Evolutionary conservation across 2,888 invertebrate species (phyloP).

Genomic region (Imbricaverruca yamaguchii): DNA sequence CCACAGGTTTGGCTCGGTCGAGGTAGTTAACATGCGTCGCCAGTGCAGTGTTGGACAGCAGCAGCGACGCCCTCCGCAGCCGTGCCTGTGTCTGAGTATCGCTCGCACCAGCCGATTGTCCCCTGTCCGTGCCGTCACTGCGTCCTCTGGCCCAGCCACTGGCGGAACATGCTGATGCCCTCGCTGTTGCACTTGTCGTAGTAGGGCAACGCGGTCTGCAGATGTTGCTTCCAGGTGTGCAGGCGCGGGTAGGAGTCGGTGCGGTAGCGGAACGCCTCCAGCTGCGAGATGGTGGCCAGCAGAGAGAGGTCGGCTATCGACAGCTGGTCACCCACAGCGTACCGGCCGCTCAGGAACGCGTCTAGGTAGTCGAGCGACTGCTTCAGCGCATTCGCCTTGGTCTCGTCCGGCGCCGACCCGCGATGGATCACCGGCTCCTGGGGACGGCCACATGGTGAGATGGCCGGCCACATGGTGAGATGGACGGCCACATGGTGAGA

Average conservation of each 20-base stretch:
- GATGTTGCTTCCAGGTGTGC: constrained; percentile 27
- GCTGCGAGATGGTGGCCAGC: constrained; percentile 38
- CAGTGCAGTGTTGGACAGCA: too few relatives aligned
- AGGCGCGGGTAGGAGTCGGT: constrained; percentile 35
- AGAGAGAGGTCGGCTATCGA: constrained; percentile 40
- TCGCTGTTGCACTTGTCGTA: constrained; percentile 36
- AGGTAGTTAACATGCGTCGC: too few relatives aligned
- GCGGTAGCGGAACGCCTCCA: constrained; percentile 37
- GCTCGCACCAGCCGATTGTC: too few relatives aligned
- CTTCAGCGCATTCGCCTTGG: constrained; percentile 37
- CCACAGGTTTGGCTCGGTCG: too few relatives aligned
- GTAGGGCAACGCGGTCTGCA: constrained; percentile 35
- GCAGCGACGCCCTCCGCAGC: too few relatives aligned
- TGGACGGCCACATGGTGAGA: too few relatives aligned
- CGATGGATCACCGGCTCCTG: constrained; percentile 34
- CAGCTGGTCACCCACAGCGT: constrained; percentile 36
- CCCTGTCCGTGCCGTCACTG: constrained; percentile 24
- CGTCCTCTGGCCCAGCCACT: constrained; percentile 57
- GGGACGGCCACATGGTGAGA: background rate
- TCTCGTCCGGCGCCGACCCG: constrained; percentile 34
- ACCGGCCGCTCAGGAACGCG: constrained; percentile 34
- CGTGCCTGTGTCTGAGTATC: too few relatives aligned
- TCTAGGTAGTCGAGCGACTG: constrained; percentile 37
- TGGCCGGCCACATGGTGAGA: too few relatives aligned
- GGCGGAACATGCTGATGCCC: constrained; percentile 35